Evolutionary conservation across 2,113 vertebrate genomes (phyloP).

Genomic region (Catagonus wagneri): DNA sequence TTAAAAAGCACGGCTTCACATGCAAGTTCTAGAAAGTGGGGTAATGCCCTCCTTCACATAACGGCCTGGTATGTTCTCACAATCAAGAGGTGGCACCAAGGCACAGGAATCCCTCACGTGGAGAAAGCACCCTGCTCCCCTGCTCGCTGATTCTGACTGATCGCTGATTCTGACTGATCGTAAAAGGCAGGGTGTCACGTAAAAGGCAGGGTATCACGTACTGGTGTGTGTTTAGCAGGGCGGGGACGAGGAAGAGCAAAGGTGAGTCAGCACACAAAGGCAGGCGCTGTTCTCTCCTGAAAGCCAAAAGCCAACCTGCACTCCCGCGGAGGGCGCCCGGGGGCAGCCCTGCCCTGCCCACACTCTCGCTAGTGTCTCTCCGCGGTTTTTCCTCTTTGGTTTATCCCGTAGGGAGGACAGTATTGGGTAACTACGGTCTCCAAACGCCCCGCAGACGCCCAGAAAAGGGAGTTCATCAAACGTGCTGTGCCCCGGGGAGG

Average conservation of each 20-base stretch:
- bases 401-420: background rate
- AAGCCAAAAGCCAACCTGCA: background rate
- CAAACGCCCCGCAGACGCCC: background rate
- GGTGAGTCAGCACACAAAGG: slow-evolving; percentile 60
- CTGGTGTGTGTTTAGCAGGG: slow-evolving; percentile 26
- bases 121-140: background rate
- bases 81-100: background rate
- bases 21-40: background rate
- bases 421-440: background rate
- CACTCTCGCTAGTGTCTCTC: background rate
- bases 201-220: background rate
- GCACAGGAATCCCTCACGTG: accelerated
- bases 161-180: background rate
- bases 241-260: background rate
- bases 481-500: background rate
- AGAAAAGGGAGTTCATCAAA: background rate
- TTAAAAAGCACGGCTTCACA: background rate
- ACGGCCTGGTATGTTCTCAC: background rate
- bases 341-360: background rate
- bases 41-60: background rate
- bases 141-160: background rate
- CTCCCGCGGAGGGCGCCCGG: background rate
- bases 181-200: background rate
- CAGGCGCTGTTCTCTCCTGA: background rate
- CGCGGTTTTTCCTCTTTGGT: background rate